phyloP scores from a whole-genome alignment of 1,140 invertebrate species.

The Heliconius nattereri region DNA sequence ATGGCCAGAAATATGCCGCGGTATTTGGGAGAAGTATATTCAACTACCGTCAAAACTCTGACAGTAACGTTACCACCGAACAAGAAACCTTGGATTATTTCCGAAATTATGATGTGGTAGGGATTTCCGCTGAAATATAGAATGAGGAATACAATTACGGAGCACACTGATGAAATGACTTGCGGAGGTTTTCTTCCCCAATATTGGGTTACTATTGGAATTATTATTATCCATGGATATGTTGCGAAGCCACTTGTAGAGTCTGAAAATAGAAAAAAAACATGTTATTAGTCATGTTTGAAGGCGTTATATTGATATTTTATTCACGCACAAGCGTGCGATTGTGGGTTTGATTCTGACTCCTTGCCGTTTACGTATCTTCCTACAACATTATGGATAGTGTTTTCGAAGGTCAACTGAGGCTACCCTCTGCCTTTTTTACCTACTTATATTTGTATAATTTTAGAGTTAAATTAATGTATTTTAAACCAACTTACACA shows the following conservation, averaged over 20 bases:
- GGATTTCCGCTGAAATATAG: constrained; percentile 44
- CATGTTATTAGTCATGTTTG: no score
- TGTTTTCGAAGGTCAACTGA: no score
- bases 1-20: constrained; percentile 50
- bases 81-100: constrained; percentile 45
- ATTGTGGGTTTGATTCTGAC: no score
- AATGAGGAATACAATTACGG: constrained; percentile 35
- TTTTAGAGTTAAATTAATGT: not conserved
- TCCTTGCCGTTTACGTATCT: no score
- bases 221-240: constrained; percentile 37
- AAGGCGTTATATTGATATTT: no score
- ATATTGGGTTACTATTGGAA: constrained; percentile 26
- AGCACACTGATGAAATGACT: constrained; percentile 9
- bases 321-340: no score
- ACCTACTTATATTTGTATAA: not conserved
- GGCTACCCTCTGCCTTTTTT: no score
- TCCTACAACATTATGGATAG: no score
- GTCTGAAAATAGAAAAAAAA: constrained; percentile 28
- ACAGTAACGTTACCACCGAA: constrained; percentile 44
- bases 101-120: constrained; percentile 45
- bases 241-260: constrained; percentile 34
- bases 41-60: constrained; percentile 44
- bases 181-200: constrained; percentile 32
- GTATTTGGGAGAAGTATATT: constrained; percentile 49
- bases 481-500: not conserved